phyloP scores from a whole-genome alignment of 2,888 invertebrate genomes.

The Rambutsinella grinnellia region DNA sequence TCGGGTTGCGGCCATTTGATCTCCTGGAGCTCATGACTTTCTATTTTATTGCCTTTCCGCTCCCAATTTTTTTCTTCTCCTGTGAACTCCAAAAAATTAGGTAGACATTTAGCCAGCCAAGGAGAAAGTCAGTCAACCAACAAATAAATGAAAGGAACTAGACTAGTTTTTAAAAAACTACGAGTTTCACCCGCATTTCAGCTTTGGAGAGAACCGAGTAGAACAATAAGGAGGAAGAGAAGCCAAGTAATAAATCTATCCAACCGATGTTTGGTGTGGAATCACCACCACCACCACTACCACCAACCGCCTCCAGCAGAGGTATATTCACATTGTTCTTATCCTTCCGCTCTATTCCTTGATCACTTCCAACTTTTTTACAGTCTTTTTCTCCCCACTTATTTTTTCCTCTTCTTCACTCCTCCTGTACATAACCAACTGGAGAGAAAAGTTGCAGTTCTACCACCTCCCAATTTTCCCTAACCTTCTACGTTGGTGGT shows the following conservation, averaged over 20 bases:
- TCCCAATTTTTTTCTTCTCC: background rate
- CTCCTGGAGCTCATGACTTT: background rate
- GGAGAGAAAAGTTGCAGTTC: background rate
- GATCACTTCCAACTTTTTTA: constrained; percentile 44
- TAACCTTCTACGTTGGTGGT: constrained; percentile 27
- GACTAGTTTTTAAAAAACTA: constrained; percentile 1
- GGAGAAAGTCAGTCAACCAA: constrained; percentile 44
- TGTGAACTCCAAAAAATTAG: background rate
- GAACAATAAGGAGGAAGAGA: constrained; percentile 23
- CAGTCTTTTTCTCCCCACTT: constrained; percentile 7
- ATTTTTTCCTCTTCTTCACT: background rate
- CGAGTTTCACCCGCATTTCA: background rate
- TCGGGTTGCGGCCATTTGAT: background rate
- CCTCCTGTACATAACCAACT: background rate
- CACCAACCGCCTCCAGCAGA: too few relatives aligned
- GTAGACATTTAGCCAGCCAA: constrained; percentile 30
- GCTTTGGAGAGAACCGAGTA: background rate
- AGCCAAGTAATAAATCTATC: constrained; percentile 57
- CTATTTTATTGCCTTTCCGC: background rate
- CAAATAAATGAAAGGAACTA: constrained; percentile 51
- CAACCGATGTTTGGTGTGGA: constrained; percentile 50
- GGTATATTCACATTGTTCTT: background rate
- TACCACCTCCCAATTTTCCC: background rate
- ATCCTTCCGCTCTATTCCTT: constrained; percentile 33
- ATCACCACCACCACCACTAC: constrained; percentile 30